Conservation (phyloP, 2,888 invertebrate genomes). For the Drosophila nr. perissopoda region DNA sequence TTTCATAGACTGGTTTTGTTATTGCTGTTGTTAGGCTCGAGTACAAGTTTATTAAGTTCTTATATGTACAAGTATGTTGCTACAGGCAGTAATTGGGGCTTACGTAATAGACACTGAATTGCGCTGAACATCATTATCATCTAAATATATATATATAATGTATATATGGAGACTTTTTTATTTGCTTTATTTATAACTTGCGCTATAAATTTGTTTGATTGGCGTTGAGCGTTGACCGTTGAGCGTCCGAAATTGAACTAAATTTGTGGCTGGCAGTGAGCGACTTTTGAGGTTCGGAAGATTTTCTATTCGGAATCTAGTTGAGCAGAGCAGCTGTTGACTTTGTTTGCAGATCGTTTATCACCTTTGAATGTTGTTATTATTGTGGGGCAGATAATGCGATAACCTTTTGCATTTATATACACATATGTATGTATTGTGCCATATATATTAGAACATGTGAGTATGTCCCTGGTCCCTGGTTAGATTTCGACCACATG, state of each 20-base stretch:
- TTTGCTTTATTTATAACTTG: conserved; percentile 45
- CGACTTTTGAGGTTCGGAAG: conserved; percentile 37
- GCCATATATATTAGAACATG: not conserved
- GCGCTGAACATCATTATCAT: conserved; percentile 46
- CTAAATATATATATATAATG: conserved; percentile 23
- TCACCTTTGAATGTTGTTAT: conserved; percentile 58
- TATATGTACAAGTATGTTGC: conserved; percentile 4
- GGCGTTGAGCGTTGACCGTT: conserved; percentile 51
- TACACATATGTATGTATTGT: not conserved
- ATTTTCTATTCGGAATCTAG: conserved; percentile 8
- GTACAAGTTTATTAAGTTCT: conserved; percentile 40
- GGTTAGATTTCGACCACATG: conserved; percentile 67
- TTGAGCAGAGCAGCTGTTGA: conserved; percentile 19
- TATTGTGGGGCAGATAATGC: conserved; percentile 57
- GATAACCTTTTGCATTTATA: conserved; percentile 51
- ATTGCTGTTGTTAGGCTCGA: conserved; percentile 13
- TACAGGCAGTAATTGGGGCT: conserved; percentile 58
- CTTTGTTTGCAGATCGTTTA: conserved; percentile 65
- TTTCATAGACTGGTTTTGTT: conserved; percentile 34
- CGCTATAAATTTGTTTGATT: conserved; percentile 51
- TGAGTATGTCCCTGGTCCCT: not conserved
- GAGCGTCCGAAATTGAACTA: conserved; percentile 65
- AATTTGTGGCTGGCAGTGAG: conserved; percentile 34
- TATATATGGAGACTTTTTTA: conserved; percentile 17
- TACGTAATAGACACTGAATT: conserved; percentile 68